phyloP scores from a whole-genome alignment of 2,113 vertebrate genomes.

The Prochilodus magdalenae region DNA sequence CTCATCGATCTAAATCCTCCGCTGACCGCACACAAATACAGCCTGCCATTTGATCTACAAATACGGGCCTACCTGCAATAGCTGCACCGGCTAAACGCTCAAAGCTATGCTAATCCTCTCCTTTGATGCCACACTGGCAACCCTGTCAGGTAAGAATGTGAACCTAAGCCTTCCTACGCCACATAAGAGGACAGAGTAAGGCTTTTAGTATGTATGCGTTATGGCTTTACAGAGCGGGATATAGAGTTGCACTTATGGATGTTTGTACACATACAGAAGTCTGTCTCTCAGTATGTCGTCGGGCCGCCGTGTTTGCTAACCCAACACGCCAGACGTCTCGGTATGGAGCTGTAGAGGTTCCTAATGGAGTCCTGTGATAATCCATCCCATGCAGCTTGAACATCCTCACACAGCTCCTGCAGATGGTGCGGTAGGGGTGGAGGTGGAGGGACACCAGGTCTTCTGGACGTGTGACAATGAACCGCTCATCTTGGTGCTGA shows the following conservation, averaged over 20 bases:
- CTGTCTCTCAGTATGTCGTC: too few species aligned
- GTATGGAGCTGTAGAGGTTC: too few species aligned
- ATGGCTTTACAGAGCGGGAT: conserved; percentile 36
- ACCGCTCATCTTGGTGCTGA: too few species aligned
- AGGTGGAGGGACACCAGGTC: too few species aligned
- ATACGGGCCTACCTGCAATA: conserved; percentile 29
- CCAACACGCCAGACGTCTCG: too few species aligned
- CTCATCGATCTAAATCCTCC: conserved; percentile 30
- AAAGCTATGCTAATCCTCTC: conserved; percentile 29
- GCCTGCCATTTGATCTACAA: conserved; percentile 34
- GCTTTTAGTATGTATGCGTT: conserved; percentile 31
- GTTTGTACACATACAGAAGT: too few species aligned
- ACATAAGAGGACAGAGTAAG: conserved; percentile 19
- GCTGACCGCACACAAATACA: conserved; percentile 35
- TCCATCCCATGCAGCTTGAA: too few species aligned
- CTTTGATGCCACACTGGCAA: conserved; percentile 23
- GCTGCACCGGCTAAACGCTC: not conserved
- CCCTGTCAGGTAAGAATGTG: conserved; percentile 15
- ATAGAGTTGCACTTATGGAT: not conserved
- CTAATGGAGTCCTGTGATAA: too few species aligned
- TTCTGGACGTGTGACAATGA: too few species aligned
- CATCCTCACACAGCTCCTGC: too few species aligned
- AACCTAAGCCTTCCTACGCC: conserved; percentile 17
- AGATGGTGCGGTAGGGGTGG: too few species aligned
- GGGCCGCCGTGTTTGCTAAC: too few species aligned